Base-by-base conservation (phyloP, 2,888 invertebrate species). In the Tenthredo mesomela region DNA sequence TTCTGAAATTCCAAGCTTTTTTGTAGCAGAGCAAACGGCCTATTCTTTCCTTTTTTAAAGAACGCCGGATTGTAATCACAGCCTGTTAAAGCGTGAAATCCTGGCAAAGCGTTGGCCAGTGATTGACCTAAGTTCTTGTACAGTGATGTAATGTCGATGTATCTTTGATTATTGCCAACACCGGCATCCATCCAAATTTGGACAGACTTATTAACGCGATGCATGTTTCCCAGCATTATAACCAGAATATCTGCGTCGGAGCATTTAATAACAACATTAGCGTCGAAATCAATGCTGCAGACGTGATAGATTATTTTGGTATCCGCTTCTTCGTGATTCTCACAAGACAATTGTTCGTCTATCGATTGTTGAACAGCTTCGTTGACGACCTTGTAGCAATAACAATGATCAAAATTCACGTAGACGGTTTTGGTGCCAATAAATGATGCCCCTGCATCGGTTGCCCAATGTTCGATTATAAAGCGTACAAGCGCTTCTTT, bases 291-390 rank as follows among this genome's bases (percentile, higher is more conserved):
- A 47, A 85, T 84, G 9, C 85, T 85, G 43, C 82, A 84, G 18
- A 67, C 85, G 75, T 87, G 86, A 71, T 82, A 85, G 21, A 85
- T 67, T 47, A 88, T 88, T 86, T 87, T 88, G 9, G 87, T 87
- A 61, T 88, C 86, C 25, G 87, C 87, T 75, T 87, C 87, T 86
- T 88, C 86, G 73, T 89, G 87, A 9, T 85, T 58, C 5, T 33
- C 71, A 65, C 87, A 87, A 1, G 84, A 86, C 54, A 88, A 86
- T 25, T 84, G 21, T 2, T 86, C 73, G 67, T 86, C 78, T 21
- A 70, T 73, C 6, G 54, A 58, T 82, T 25, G 40, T 37, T 87
- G 67, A 25, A 87, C 84, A 43, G 82, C 85, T 29, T 85, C 75
- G 12, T 78, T 58, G 5, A 54, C 61, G 37, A 87, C 87, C 29